These are phyloP conservation scores for Drosophila ezoana DNA, from an alignment of 2,888 invertebrate species.

Conservation along the genomic window DNA sequence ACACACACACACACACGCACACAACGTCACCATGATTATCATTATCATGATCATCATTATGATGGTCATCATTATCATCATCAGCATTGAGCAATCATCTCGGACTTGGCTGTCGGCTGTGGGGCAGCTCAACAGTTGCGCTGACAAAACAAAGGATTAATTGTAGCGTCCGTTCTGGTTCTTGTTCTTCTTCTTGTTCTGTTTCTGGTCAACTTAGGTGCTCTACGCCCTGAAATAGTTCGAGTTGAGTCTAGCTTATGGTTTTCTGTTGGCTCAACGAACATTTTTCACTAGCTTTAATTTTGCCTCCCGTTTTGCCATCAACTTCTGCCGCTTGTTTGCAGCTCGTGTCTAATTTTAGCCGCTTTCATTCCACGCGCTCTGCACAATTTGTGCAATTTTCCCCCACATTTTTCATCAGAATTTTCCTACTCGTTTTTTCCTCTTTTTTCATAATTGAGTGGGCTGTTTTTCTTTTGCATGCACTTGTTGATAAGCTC, in stretches of 20 bases:
- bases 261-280: neutral
- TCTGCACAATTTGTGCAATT: constrained; percentile 30
- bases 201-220: constrained; percentile 20
- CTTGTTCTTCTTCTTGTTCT: too few relatives aligned
- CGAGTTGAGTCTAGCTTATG: constrained; percentile 4
- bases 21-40: constrained; percentile 27
- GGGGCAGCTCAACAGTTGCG: constrained; percentile 3
- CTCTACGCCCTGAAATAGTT: constrained; percentile 1
- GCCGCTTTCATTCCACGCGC: constrained; percentile 31
- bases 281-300: constrained; percentile 1
- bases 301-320: neutral
- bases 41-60: constrained; percentile 24
- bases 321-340: neutral
- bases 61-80: constrained; percentile 17
- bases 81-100: constrained; percentile 42
- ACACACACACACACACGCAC: constrained; percentile 3
- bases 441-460: constrained; percentile 12
- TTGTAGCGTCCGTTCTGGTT: constrained; percentile 43
- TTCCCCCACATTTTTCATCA: constrained; percentile 3
- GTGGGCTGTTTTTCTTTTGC: constrained; percentile 12
- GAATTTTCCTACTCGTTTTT: constrained; percentile 7
- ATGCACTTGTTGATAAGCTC: constrained; percentile 48
- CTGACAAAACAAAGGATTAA: constrained; percentile 68
- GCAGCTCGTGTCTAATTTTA: constrained; percentile 43
- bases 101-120: constrained; percentile 31